Percentiles rank a stretch among this genome's conserved stretches.
Evolutionary conservation across 2,113 vertebrate species (phyloP).

Genomic region (Oreochromis spilurus): DNA sequence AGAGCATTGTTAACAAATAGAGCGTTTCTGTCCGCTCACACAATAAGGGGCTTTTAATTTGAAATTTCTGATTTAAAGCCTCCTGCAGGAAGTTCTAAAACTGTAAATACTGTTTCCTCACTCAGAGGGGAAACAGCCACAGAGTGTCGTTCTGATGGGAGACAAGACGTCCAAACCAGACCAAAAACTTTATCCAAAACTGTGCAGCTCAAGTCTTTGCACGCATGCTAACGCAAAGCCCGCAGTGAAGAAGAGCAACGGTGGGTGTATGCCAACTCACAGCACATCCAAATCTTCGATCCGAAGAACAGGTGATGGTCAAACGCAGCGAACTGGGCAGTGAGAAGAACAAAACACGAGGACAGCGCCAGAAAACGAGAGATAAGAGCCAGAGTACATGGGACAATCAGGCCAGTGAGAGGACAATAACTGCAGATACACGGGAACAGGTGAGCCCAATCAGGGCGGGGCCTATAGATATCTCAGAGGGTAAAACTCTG

Average conservation of each 20-base stretch:
- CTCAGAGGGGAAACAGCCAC: background rate
- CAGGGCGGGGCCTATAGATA: background rate
- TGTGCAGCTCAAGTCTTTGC: too few species aligned
- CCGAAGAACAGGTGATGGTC: background rate
- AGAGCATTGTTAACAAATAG: background rate
- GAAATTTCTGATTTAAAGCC: background rate
- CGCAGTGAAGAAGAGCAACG: too few species aligned
- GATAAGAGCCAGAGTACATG: background rate
- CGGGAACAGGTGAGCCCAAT: background rate
- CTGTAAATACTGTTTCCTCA: background rate
- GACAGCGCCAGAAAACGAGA: background rate
- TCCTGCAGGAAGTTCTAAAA: background rate
- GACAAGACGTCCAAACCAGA: background rate
- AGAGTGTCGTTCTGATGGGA: background rate
- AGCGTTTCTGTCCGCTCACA: background rate
- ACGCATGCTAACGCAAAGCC: too few species aligned
- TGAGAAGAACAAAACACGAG: background rate
- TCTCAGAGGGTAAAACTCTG: background rate
- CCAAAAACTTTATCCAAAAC: background rate
- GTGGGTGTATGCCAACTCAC: background rate
- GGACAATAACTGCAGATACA: background rate
- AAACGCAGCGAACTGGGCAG: background rate
- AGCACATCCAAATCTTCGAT: background rate
- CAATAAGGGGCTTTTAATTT: background rate
- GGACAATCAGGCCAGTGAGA: background rate